Percentiles rank a stretch among this genome's conserved stretches.
Conservation (phyloP, 2,797 vertebrate genomes). For the Danio jaintianensis region DNA sequence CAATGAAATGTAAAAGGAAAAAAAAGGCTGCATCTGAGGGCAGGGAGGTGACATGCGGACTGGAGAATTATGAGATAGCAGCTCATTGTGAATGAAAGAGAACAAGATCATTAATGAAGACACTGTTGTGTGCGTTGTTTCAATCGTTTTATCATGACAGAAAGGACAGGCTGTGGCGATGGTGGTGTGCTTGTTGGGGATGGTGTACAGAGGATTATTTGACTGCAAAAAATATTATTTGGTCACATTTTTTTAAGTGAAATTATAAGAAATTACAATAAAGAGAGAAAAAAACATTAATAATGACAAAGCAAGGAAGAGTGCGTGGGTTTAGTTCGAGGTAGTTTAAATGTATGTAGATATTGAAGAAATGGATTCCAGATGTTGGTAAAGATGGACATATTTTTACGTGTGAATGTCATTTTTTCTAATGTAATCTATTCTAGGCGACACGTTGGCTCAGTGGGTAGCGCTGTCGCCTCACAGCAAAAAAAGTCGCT, state of each 20-base stretch:
- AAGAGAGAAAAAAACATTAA: not conserved
- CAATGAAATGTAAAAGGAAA: conserved; percentile 75
- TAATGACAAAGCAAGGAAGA: too few relatives aligned
- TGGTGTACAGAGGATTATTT: not conserved
- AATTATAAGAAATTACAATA: not conserved
- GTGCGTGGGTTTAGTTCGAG: too few relatives aligned
- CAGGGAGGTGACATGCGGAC: conserved; percentile 75
- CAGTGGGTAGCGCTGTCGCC: too few relatives aligned
- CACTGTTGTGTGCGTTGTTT: conserved; percentile 63
- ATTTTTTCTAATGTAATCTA: too few relatives aligned
- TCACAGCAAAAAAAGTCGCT: too few relatives aligned
- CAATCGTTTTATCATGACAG: not conserved
- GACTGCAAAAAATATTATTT: not conserved
- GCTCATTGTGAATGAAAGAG: conserved; percentile 79
- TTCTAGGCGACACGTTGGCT: too few relatives aligned
- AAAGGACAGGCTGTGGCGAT: not conserved
- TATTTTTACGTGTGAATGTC: too few relatives aligned
- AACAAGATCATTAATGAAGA: conserved; percentile 79
- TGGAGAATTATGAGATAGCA: conserved; percentile 78
- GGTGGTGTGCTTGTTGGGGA: not conserved
- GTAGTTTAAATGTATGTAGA: too few relatives aligned
- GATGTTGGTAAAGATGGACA: too few relatives aligned
- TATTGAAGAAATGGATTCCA: too few relatives aligned
- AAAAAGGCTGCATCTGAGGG: conserved; percentile 75
- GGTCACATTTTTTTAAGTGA: too few relatives aligned